Conservation (phyloP, 2,888 invertebrate species). For the Junonia oenone region DNA sequence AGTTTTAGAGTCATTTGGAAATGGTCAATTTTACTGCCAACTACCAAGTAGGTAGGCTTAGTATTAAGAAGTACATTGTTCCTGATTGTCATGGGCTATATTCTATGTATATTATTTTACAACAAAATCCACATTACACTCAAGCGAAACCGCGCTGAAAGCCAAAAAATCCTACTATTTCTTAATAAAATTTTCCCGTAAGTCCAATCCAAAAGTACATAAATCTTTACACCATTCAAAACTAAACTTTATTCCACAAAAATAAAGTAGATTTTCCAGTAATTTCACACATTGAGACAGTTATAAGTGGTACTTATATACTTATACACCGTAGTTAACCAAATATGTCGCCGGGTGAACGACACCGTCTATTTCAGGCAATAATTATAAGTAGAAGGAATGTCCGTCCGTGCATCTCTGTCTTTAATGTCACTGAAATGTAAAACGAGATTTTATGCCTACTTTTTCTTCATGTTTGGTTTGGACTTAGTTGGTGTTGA, state of each 20-base stretch:
- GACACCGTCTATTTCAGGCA: conserved; percentile 40
- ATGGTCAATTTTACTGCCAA: too few species aligned
- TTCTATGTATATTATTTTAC: too few species aligned
- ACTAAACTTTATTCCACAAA: not conserved
- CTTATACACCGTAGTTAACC: conserved; percentile 27
- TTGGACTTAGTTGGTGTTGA: too few species aligned
- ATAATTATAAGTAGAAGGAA: conserved; percentile 37
- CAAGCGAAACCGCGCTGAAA: too few species aligned
- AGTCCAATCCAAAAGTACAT: not conserved
- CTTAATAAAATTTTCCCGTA: not conserved
- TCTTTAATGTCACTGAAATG: not conserved
- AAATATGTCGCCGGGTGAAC: conserved; percentile 41
- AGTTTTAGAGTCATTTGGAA: too few species aligned
- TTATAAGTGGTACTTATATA: conserved; percentile 26
- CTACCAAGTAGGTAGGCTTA: too few species aligned
- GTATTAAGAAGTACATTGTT: too few species aligned
- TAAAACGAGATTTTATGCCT: not conserved
- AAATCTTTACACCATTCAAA: not conserved
- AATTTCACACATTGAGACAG: not conserved
- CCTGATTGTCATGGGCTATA: too few species aligned
- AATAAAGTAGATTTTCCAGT: not conserved
- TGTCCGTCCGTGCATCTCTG: conserved; percentile 18
- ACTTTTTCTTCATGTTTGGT: too few species aligned
- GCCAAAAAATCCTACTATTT: too few species aligned
- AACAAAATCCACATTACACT: too few species aligned